Percentiles rank a stretch among this genome's conserved stretches.
Evolutionary conservation across 2,888 invertebrate genomes (phyloP).

Genomic region (Limenitis camilla): DNA sequence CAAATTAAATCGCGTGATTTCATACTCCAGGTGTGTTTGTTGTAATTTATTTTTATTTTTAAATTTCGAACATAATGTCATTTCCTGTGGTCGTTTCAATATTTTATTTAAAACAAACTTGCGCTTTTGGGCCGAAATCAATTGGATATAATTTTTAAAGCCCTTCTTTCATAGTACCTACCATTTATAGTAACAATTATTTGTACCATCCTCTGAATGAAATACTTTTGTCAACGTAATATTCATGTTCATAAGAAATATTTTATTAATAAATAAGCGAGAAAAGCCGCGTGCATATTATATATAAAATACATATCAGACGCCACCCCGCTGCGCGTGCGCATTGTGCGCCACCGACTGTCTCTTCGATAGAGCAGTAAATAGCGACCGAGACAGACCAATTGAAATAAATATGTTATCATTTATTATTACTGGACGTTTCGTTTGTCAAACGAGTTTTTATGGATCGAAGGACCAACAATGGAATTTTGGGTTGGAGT

Average conservation of each 20-base stretch:
- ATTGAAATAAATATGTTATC: constrained; percentile 43
- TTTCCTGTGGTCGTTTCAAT: neutral
- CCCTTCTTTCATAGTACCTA: too few relatives aligned
- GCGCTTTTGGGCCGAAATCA: too few relatives aligned
- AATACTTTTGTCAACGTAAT: neutral
- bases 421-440: constrained; percentile 6
- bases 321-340: constrained; percentile 36
- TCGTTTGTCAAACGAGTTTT: constrained; percentile 1
- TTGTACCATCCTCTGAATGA: too few relatives aligned
- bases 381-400: constrained; percentile 38
- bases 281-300: neutral
- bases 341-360: constrained; percentile 34
- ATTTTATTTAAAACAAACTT: neutral
- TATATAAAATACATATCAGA: constrained; percentile 23
- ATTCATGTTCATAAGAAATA: too few relatives aligned
- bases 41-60: neutral
- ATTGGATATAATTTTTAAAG: too few relatives aligned
- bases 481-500: too few relatives aligned
- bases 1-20: constrained; percentile 1
- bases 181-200: too few relatives aligned
- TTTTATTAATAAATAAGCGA: too few relatives aligned
- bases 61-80: neutral
- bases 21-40: neutral
- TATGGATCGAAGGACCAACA: neutral
- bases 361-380: constrained; percentile 38